These are phyloP conservation scores for Drosophila anomelani DNA, from an alignment of 2,888 invertebrate species.

Conservation along the genomic window DNA sequence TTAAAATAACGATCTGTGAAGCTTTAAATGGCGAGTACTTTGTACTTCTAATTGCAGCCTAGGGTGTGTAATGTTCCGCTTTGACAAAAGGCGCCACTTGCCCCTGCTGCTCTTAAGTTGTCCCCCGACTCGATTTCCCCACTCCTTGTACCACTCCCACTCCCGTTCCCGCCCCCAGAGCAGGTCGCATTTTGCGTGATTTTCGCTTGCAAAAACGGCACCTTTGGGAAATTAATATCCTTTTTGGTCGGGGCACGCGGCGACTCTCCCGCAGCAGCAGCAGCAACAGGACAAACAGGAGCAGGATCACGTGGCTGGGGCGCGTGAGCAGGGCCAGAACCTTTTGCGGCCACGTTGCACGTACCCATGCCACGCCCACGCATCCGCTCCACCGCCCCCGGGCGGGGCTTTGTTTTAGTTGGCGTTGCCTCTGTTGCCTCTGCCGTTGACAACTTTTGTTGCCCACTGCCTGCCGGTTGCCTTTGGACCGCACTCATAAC, in stretches of 20 bases:
- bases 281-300: constrained; percentile 12
- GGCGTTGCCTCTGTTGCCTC: constrained; percentile 68
- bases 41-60: constrained; percentile 28
- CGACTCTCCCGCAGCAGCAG: constrained; percentile 35
- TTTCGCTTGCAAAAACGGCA: constrained; percentile 75
- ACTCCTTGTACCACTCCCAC: neutral
- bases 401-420: constrained; percentile 67
- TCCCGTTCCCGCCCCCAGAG: neutral
- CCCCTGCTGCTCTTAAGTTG: constrained; percentile 39
- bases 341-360: constrained; percentile 75
- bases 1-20: constrained; percentile 19
- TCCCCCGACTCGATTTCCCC: constrained; percentile 19
- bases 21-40: constrained; percentile 25
- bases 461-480: constrained; percentile 13
- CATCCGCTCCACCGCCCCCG: constrained; percentile 23
- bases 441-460: constrained; percentile 80
- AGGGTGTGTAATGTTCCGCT: constrained; percentile 31
- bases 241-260: constrained; percentile 77
- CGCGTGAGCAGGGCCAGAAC: constrained; percentile 74
- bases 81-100: constrained; percentile 22
- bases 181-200: constrained; percentile 71
- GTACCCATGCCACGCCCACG: constrained; percentile 41
- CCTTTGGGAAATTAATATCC: constrained; percentile 84
- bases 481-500: constrained; percentile 57
- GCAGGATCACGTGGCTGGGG: constrained; percentile 74